Conservation (phyloP, 2,113 vertebrate species). For the Mormyrus lacerda region DNA sequence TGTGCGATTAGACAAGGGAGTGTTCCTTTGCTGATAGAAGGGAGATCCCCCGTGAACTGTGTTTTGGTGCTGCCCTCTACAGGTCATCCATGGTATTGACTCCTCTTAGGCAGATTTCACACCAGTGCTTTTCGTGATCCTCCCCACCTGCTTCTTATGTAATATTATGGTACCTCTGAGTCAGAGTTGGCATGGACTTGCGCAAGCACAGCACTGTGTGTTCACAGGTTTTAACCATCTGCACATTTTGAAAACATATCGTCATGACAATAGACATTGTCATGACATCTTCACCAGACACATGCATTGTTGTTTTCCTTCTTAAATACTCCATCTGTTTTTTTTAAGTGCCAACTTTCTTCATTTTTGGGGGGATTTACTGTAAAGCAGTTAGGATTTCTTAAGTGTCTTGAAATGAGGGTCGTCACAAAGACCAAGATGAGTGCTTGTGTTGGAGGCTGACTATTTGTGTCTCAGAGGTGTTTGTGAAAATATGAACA, state of each 20-base stretch:
- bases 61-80: constrained; percentile 19
- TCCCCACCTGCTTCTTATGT: background rate
- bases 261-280: background rate
- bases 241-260: background rate
- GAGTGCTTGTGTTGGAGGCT: background rate
- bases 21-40: background rate
- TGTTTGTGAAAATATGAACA: background rate
- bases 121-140: background rate
- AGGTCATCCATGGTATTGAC: background rate
- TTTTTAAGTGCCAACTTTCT: background rate
- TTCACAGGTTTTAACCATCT: background rate
- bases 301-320: background rate
- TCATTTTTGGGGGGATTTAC: background rate
- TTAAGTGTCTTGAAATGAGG: background rate
- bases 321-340: background rate
- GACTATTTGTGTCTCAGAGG: background rate
- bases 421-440: background rate
- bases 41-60: background rate
- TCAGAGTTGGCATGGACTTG: background rate
- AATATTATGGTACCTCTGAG: background rate
- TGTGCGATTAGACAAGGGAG: background rate
- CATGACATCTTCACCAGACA: background rate
- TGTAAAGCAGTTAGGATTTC: background rate
- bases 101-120: background rate
- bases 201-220: background rate